Percentiles rank a stretch among this genome's conserved stretches.
phyloP scores from a whole-genome alignment of 2,113 vertebrate species.

The Sceloporus undulatus region DNA sequence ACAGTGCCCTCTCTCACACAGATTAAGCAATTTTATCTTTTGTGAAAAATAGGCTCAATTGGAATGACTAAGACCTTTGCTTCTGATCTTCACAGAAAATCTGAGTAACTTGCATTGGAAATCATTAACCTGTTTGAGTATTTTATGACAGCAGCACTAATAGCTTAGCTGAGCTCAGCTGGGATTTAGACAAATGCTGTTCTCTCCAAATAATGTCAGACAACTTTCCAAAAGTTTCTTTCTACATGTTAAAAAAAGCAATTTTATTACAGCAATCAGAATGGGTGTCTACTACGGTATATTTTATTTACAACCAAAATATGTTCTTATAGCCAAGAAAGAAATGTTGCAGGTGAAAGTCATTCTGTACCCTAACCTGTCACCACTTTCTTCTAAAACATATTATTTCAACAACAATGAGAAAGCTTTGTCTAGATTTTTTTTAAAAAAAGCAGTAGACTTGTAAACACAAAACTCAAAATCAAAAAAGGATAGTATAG shows the following conservation, averaged over 20 bases:
- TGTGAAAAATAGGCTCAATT: constrained; percentile 59
- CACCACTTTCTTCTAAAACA: too few species aligned
- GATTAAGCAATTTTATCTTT: constrained; percentile 42
- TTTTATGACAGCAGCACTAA: constrained; percentile 49
- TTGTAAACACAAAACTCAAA: constrained; percentile 52
- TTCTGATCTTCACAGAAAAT: constrained; percentile 59
- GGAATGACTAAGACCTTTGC: constrained; percentile 49
- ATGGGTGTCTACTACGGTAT: constrained; percentile 31
- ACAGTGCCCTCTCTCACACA: constrained; percentile 22
- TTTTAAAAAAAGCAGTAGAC: constrained; percentile 40
- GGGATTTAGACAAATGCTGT: constrained; percentile 41
- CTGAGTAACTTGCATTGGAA: constrained; percentile 41
- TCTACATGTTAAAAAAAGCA: constrained; percentile 15
- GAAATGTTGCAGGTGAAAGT: background rate
- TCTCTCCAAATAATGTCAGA: constrained; percentile 24
- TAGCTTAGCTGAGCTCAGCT: constrained; percentile 10
- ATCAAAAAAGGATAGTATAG: constrained; percentile 41
- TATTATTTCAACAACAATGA: too few species aligned
- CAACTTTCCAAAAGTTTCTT: constrained; percentile 25
- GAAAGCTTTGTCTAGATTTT: background rate
- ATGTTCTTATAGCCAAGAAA: constrained; percentile 13
- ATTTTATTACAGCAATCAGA: constrained; percentile 27
- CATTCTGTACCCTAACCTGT: too few species aligned
- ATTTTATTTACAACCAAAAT: constrained; percentile 22
- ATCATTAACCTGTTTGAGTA: constrained; percentile 46